Conservation (phyloP, 2,888 invertebrate species). For the Pocota personata region DNA sequence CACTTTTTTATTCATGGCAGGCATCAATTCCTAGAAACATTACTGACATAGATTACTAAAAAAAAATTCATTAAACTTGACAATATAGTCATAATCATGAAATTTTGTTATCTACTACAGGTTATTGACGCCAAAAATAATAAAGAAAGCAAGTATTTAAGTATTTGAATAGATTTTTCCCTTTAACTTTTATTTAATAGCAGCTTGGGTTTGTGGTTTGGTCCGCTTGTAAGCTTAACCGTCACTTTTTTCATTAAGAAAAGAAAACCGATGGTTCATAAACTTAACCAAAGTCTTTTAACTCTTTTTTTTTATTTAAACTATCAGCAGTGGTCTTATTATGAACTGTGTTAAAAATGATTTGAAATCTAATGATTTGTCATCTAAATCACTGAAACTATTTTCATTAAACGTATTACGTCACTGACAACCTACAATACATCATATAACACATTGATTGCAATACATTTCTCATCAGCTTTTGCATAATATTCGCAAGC, state of each 20-base stretch:
- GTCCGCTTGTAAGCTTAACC: conserved; percentile 20
- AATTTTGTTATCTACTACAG: conserved; percentile 55
- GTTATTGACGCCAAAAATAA: conserved; percentile 41
- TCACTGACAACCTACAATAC: no score
- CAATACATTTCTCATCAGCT: not conserved
- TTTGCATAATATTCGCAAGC: not conserved
- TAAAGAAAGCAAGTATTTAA: conserved; percentile 45
- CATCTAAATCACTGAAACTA: not conserved
- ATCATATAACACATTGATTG: no score
- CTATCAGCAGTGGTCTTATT: not conserved
- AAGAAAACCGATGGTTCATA: not conserved
- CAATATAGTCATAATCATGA: conserved; percentile 3
- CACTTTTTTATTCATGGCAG: not conserved
- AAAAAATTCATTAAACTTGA: not conserved
- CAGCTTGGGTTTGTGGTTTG: conserved; percentile 33
- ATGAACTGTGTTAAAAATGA: no score
- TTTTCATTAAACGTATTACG: no score
- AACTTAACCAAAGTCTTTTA: no score
- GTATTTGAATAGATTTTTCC: conserved; percentile 2
- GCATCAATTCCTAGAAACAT: not conserved
- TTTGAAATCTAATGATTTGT: no score
- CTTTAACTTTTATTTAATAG: not conserved
- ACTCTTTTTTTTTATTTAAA: not conserved
- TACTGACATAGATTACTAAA: not conserved
- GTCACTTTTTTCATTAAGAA: conserved; percentile 15